Conservation (phyloP, 2,113 vertebrate genomes). For the Kryptolebias marmoratus region DNA sequence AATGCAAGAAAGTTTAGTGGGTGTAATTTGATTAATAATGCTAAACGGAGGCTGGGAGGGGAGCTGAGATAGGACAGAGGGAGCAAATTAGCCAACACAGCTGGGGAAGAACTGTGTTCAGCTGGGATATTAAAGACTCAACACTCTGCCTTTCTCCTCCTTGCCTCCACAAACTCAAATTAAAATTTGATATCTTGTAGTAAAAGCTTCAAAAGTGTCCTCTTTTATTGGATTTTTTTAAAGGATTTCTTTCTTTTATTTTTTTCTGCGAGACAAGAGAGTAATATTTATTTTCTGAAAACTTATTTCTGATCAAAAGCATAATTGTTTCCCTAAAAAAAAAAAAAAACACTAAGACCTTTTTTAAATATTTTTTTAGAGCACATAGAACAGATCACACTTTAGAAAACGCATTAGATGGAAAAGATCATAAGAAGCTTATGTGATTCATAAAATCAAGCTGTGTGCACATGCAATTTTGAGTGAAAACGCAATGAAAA, state of each 20-base stretch:
- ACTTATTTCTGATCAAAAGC: background rate
- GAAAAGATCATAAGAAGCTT: constrained; percentile 54
- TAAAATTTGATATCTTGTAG: constrained; percentile 77
- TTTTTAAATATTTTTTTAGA: background rate
- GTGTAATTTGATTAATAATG: constrained; percentile 81
- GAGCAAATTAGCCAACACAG: constrained; percentile 75
- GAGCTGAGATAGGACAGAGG: constrained; percentile 63
- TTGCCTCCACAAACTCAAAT: constrained; percentile 72
- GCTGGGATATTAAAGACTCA: constrained; percentile 75
- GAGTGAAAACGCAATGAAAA: constrained; percentile 22
- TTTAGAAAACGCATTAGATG: background rate
- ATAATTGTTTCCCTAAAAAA: background rate
- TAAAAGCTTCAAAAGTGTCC: constrained; percentile 69
- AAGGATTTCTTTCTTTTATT: constrained; percentile 29
- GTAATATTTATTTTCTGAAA: constrained; percentile 3
- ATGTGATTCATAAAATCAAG: constrained; percentile 63
- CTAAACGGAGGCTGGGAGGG: constrained; percentile 67
- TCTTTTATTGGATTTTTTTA: constrained; percentile 41
- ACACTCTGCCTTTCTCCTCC: constrained; percentile 65
- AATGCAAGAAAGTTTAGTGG: constrained; percentile 75
- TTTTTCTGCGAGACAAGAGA: constrained; percentile 33
- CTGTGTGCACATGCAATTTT: constrained; percentile 32
- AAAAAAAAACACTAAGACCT: constrained; percentile 8
- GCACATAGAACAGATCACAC: background rate
- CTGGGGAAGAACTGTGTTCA: constrained; percentile 66